These are phyloP conservation scores for Neodiprion fabricii DNA, from an alignment of 1,140 invertebrate genomes.

Conservation along the genomic window DNA sequence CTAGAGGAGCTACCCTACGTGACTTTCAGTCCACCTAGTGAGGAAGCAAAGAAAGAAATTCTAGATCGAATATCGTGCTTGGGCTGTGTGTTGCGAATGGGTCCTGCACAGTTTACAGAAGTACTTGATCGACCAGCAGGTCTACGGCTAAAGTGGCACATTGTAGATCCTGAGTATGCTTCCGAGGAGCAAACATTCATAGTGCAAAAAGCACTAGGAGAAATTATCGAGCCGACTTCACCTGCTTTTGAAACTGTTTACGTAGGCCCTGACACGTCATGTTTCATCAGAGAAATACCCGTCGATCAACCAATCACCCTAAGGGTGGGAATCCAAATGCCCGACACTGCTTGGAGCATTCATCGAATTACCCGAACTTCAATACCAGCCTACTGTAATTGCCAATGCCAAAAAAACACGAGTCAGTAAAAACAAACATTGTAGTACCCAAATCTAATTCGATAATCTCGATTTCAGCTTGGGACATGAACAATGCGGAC, in stretches of 20 bases:
- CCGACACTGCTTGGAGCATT: slow-evolving; percentile 32
- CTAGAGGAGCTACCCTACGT: slow-evolving; percentile 33
- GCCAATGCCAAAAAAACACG: neutral
- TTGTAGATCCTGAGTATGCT: slow-evolving; percentile 36
- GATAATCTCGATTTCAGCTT: slow-evolving; percentile 23
- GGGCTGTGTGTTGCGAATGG: slow-evolving; percentile 28
- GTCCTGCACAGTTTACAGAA: slow-evolving; percentile 35
- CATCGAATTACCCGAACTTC: slow-evolving; percentile 30
- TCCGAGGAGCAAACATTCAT: slow-evolving; percentile 38
- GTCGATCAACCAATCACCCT: slow-evolving; percentile 33
- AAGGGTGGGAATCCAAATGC: slow-evolving; percentile 34
- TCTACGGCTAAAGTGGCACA: slow-evolving; percentile 37
- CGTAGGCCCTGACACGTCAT: slow-evolving; percentile 33
- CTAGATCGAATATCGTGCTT: slow-evolving; percentile 28
- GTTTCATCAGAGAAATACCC: slow-evolving; percentile 36
- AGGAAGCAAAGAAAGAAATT: slow-evolving; percentile 21
- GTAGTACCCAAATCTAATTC: slow-evolving; percentile 9
- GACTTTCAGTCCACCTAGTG: slow-evolving; percentile 29
- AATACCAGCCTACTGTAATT: slow-evolving; percentile 33
- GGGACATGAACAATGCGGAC: slow-evolving; percentile 30
- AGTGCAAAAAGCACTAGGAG: slow-evolving; percentile 35
- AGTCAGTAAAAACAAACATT: neutral
- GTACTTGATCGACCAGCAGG: slow-evolving; percentile 39
- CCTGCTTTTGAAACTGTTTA: slow-evolving; percentile 36
- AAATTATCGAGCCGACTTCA: slow-evolving; percentile 28